Conservation (phyloP, 2,888 invertebrate species). For the Apotomis capreana region DNA sequence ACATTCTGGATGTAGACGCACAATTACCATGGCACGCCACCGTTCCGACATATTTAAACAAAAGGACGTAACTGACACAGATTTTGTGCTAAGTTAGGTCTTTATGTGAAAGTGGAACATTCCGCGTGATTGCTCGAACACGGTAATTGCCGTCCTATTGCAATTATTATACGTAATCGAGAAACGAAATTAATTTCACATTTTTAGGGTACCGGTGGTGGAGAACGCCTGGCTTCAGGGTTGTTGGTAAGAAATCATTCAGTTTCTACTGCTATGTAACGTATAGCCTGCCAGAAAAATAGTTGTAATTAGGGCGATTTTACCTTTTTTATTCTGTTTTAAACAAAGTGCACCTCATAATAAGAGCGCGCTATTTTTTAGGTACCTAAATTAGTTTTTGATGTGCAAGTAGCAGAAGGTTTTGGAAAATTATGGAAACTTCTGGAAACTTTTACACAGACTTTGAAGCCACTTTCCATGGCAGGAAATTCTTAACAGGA, state of each 20-base stretch:
- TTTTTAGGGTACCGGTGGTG: constrained; percentile 32
- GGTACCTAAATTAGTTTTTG: too few relatives aligned
- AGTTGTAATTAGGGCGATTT: too few relatives aligned
- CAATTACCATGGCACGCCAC: constrained; percentile 38
- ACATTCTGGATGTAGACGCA: constrained; percentile 30
- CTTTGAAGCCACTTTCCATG: too few relatives aligned
- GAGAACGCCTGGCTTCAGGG: neutral
- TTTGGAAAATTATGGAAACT: too few relatives aligned
- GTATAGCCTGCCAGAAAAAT: too few relatives aligned
- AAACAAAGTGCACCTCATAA: too few relatives aligned
- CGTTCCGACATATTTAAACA: neutral
- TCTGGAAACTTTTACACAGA: too few relatives aligned
- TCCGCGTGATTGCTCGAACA: constrained; percentile 34
- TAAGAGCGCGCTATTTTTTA: too few relatives aligned
- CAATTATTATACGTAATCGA: constrained; percentile 41
- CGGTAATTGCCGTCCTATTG: constrained; percentile 38
- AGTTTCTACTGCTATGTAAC: too few relatives aligned
- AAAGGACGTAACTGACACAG: neutral
- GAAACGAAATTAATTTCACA: constrained; percentile 39
- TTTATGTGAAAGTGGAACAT: neutral
- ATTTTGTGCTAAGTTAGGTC: neutral
- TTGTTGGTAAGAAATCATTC: neutral
- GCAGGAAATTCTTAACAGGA: too few relatives aligned
- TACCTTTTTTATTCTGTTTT: too few relatives aligned
- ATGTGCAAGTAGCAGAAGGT: too few relatives aligned